Base-by-base conservation (phyloP, 2,797 vertebrate species). In the Nyctibius grandis region DNA sequence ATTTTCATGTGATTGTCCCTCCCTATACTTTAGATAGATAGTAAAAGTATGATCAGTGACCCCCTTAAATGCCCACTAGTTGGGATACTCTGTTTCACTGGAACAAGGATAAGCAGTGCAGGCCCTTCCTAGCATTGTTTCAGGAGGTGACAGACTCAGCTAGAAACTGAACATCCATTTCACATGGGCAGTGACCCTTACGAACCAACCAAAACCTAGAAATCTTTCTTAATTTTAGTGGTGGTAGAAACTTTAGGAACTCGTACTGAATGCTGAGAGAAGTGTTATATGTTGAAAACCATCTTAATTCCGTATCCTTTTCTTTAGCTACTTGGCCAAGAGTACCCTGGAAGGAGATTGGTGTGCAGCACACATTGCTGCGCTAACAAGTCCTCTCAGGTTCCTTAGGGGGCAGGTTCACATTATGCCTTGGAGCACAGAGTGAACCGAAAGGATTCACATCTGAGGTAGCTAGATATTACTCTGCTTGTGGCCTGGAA, bases 341-440 rank as follows among this genome's bases (percentile, higher is more conserved):
- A 85, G 48, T 0, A 0, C 36, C 59, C 48, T 87, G 51, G 33
- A 83, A 67, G 47, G 44, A 65, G n/a, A 47, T 33, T 8, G 15
- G 53, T 56, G 36, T 60, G 63, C 70, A 69, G 63, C 1, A 0
- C 36, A 31, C 0, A 0, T 80, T 93, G 40, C 40, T 2, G 0
- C 5, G 0, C 15, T 77, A 38, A 34, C 9, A 76, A 50, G 17
- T 64, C 63, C 65, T 88, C 7, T 0, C 3, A 3, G 74, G 44
- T 29, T 89, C 48, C 73, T 88, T 40, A 26, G 25, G 54, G 77
- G 54, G 77, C 44, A 82, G 7, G 7, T 54, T 95, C 54, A 22
- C 12, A 1, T 69, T 76, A 25, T 76, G 67, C 53, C 65, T 92
- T 84, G 1, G 1, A 73, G 54, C 69, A 48, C 2, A 7, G 47